Evolutionary conservation across 2,888 invertebrate species (phyloP).

Genomic region (Trachelus stipa): DNA sequence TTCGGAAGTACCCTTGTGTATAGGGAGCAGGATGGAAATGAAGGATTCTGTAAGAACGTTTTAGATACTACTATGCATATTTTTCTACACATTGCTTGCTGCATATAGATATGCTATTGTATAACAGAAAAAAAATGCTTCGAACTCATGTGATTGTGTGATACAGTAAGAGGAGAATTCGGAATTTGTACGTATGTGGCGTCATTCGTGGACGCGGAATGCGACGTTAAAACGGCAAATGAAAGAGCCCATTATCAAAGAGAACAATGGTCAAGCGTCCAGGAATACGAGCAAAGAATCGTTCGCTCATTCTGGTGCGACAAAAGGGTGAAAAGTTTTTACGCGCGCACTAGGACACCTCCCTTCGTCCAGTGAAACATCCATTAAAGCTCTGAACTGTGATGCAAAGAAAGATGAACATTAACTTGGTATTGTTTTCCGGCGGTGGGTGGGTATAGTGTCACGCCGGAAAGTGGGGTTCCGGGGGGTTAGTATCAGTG

Average conservation of each 20-base stretch:
- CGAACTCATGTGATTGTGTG: background rate
- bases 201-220: constrained; percentile 26
- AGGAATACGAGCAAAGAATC: background rate
- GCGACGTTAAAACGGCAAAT: constrained; percentile 36
- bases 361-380: constrained; percentile 20
- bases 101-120: no score
- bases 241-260: constrained; percentile 27
- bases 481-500: background rate
- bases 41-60: background rate
- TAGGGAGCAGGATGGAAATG: background rate
- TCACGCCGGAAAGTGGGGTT: constrained; percentile 1
- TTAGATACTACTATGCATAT: background rate
- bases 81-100: background rate
- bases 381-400: background rate
- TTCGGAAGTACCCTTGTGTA: background rate
- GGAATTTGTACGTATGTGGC: background rate
- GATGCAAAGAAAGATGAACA: constrained; percentile 12
- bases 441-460: constrained; percentile 15
- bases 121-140: background rate
- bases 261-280: background rate
- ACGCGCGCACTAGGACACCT: constrained; percentile 1
- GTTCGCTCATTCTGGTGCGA: background rate
- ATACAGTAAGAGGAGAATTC: background rate
- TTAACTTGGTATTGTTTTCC: constrained; percentile 26
- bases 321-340: background rate